phyloP scores from a whole-genome alignment of 2,797 vertebrate genomes.

The Halcyon smyrnensis region DNA sequence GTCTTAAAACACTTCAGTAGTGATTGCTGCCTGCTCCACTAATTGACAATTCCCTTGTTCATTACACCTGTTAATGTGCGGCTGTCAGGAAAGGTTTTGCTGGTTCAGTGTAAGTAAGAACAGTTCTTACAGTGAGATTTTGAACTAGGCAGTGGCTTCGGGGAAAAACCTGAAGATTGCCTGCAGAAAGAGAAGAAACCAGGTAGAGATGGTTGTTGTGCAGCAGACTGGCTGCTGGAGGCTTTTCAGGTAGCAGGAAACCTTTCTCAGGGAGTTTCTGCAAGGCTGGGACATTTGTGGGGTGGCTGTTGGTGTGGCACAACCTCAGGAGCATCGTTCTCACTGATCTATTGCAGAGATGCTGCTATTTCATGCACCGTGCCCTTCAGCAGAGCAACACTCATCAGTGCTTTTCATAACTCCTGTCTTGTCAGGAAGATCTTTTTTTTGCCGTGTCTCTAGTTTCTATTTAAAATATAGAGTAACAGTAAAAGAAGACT shows the following conservation, averaged over 20 bases:
- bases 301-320: neutral
- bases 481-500: neutral
- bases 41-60: conserved; percentile 40
- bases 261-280: neutral
- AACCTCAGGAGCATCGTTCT: conserved; percentile 39
- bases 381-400: neutral
- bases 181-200: neutral
- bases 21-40: conserved; percentile 13
- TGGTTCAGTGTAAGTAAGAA: neutral
- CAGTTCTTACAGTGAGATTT: neutral
- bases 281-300: conserved; percentile 1
- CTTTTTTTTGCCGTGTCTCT: neutral
- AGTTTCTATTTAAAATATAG: neutral
- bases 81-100: neutral
- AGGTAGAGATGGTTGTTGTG: neutral
- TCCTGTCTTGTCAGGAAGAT: neutral
- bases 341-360: conserved; percentile 23
- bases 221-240: neutral
- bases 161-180: neutral
- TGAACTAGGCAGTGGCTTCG: neutral
- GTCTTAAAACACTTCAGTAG: neutral
- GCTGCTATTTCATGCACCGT: neutral
- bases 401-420: neutral
- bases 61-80: conserved; percentile 12
- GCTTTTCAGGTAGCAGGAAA: neutral